Evolutionary conservation across 2,888 invertebrate species (phyloP), one percentile per base, ranked within the genome.

Genomic region (Dynastes hyllus): DNA sequence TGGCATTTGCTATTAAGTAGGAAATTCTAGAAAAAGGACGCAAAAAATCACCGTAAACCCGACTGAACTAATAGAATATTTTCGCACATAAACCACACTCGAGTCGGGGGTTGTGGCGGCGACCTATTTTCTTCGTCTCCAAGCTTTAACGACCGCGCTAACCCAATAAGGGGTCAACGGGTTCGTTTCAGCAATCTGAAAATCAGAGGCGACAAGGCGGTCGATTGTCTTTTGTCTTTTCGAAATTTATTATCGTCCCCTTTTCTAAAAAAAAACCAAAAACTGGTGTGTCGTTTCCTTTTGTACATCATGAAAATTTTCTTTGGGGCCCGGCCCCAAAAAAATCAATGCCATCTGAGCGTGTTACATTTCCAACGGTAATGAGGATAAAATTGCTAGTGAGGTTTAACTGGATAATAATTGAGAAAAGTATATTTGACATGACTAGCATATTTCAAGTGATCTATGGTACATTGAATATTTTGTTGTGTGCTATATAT

Each of bases 61-160:
- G 55, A 16, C 53, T 22, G n/a, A 58, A 8, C 45, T 27, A 67
- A 67, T 50, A 22, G 50, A 40, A 32, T 22, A 67, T 45, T 45
- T 29, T 63, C 22, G 22, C 22, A 67, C 67, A 67, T 67, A 67
- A 67, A 67, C 27, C 16, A 9, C 67, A 50, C 22, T 45, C 67
- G 40, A 45, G 50, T 50, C 22, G 4, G 67, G 67, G 45, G 67
- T 50, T 67, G 11, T 8, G 67, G 50, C 45, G 67, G 22, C 45
- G 67, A 67, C 67, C 67, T 67, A 67, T 67, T 67, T 67, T 45
- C 67, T 45, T 50, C 50, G 45, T 45, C 67, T 67, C 27, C 45
- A 67, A 22, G 45, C 45, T 50, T 67, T 67, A 67, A 67, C 22
- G 67, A 27, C 27, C 13, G 50, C 67, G 27, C 45, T 67, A 67